These are phyloP conservation scores for Lutraria lutraria DNA, from an alignment of 2,888 invertebrate genomes.

Conservation along the genomic window DNA sequence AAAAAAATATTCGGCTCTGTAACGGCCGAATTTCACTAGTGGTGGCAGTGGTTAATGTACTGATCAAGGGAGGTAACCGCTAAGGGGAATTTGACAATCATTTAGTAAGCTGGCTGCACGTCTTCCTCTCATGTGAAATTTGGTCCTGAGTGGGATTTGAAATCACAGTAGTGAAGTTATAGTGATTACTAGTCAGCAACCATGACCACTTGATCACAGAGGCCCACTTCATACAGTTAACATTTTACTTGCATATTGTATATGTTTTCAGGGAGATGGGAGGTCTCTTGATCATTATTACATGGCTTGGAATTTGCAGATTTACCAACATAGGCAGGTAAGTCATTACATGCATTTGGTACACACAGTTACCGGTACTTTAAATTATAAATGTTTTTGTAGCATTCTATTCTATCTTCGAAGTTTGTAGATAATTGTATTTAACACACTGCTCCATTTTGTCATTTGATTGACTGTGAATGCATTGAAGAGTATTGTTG, in stretches of 20 bases:
- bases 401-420: background rate
- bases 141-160: too few relatives aligned
- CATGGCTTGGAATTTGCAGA: slow-evolving; percentile 78
- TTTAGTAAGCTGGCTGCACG: too few relatives aligned
- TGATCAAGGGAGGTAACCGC: too few relatives aligned
- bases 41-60: too few relatives aligned
- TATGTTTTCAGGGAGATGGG: slow-evolving; percentile 79
- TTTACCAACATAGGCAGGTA: slow-evolving; percentile 81
- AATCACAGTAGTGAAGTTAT: background rate
- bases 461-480: too few relatives aligned
- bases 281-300: slow-evolving; percentile 79
- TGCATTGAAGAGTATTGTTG: too few relatives aligned
- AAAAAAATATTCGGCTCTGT: too few relatives aligned
- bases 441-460: background rate
- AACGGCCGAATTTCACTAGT: too few relatives aligned
- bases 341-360: slow-evolving; percentile 17
- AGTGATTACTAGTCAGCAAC: background rate
- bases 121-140: too few relatives aligned
- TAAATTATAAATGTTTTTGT: background rate
- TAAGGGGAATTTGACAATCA: too few relatives aligned
- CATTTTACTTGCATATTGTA: background rate
- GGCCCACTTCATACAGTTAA: background rate
- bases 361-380: background rate
- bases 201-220: background rate
- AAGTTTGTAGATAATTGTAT: background rate